Base-by-base conservation (phyloP, 2,113 vertebrate genomes). In the Loxodonta africana region DNA sequence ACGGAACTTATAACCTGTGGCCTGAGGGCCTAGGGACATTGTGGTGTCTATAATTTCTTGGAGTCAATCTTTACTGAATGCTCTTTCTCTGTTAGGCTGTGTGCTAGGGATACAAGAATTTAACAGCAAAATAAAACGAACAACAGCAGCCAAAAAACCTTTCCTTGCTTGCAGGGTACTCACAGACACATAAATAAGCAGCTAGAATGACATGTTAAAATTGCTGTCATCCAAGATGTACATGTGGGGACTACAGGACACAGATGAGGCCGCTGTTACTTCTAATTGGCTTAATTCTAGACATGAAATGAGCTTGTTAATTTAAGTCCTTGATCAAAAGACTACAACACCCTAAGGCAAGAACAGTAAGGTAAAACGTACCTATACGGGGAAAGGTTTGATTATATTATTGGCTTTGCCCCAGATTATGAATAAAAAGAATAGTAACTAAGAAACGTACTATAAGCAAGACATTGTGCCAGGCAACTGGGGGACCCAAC, bases 281-380 rank as follows among this genome's bases (percentile, higher is more conserved):
- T 83, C 57, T 63, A 65, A 30, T 7, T 46, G 28, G 51, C 26
- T 46, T 95, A 95, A 93, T 76, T 95, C 71, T 65, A 94, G 90
- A 95, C 60, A 53, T 46, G 84, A 97, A 92, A 97, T 91, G 90
- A 97, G 92, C 87, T 92, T 97, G 96, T 97, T 97, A 92, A 97
- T 96, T 93, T 97, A 96, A 97, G 85, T 84, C 91, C 88, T 95
- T 57, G 46, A 83, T 95, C 97, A 97, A 95, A 97, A 90, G 87
- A 77, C 63, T 41, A 93, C 90, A 95, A 93, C 84, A 88, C 96
- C 96, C 95, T 88, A 90, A 74, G 92, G 95, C 92, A 97, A 97
- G 84, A 93, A 86, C 2, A 60, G 67, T 53, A 57, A 93, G 53
- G 62, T 76, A 87, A 87, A 76, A 67, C 9, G 63, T 91, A 89